phyloP scores from a whole-genome alignment of 2,113 vertebrate species.

The Anser cygnoides region DNA sequence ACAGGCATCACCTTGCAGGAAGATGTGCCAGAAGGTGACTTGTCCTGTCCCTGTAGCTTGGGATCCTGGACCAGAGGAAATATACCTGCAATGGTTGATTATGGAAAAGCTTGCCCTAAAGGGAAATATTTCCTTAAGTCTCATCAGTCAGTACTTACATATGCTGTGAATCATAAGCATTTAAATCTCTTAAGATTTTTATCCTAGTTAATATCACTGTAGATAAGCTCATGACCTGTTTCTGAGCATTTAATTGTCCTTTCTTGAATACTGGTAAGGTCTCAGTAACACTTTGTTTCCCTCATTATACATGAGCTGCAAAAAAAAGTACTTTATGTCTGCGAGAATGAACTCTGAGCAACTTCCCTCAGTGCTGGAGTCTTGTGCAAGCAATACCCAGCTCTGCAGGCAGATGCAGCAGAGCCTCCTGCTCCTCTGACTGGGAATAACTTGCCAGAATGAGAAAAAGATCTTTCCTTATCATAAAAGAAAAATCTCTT shows the following conservation, averaged over 20 bases:
- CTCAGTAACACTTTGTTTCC: not conserved
- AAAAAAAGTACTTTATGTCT: not conserved
- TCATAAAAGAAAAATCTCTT: constrained; percentile 9
- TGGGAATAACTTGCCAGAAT: not conserved
- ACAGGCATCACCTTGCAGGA: not conserved
- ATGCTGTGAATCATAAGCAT: constrained; percentile 40
- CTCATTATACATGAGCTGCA: not conserved
- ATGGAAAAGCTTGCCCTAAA: constrained; percentile 34
- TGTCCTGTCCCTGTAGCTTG: not conserved
- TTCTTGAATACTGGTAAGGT: not conserved
- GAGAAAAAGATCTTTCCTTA: constrained; percentile 1
- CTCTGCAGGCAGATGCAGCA: not conserved
- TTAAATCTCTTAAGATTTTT: constrained; percentile 64
- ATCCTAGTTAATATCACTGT: constrained; percentile 46
- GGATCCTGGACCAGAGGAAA: not conserved
- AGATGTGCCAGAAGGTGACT: not conserved
- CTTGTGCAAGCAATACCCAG: not conserved
- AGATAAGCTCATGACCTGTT: constrained; percentile 53
- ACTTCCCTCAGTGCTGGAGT: not conserved
- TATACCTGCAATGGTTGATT: not conserved
- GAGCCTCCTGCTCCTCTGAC: not conserved
- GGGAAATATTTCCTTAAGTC: constrained; percentile 46
- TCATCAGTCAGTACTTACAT: constrained; percentile 33
- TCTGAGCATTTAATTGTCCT: constrained; percentile 26
- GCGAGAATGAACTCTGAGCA: not conserved